These are phyloP conservation scores for Diglossa cyanea DNA, from an alignment of 2,797 vertebrate species.

Conservation along the genomic window DNA sequence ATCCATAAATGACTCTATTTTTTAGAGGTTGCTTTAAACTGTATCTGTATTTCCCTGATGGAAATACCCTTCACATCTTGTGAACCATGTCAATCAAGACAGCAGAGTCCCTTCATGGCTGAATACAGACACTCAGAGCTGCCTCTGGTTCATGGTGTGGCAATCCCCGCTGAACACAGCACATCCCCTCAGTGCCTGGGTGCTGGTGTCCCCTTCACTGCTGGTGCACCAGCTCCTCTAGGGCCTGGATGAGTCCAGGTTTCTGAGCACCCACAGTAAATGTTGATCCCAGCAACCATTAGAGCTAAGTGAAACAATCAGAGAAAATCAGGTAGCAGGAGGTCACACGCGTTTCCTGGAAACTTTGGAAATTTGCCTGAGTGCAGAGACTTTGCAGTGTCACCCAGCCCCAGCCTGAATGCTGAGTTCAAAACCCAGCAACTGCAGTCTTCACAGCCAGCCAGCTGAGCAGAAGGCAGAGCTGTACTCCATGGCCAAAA, in stretches of 20 bases:
- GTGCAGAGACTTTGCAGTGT: not conserved
- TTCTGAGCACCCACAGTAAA: not conserved
- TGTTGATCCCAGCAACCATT: not conserved
- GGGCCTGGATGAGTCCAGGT: not conserved
- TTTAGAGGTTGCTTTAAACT: not conserved
- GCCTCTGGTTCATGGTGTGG: not conserved
- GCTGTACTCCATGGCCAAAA: constrained; percentile 25
- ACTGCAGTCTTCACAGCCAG: not conserved
- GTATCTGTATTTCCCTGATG: not conserved
- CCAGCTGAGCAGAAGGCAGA: constrained; percentile 40
- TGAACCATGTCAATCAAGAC: not conserved
- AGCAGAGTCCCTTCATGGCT: not conserved
- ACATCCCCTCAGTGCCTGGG: not conserved
- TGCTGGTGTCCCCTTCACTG: not conserved
- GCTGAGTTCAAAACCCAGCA: not conserved
- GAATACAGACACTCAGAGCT: not conserved
- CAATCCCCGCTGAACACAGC: not conserved
- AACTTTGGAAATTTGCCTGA: not conserved
- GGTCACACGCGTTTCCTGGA: not conserved
- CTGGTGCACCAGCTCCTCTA: fast-evolving
- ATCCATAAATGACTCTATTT: not conserved
- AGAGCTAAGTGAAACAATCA: not conserved
- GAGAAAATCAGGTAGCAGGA: constrained; percentile 23
- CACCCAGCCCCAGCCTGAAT: not conserved
- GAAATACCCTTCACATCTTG: not conserved